phyloP scores from a whole-genome alignment of 2,888 invertebrate genomes.

The Hirudinaria manillensis region DNA sequence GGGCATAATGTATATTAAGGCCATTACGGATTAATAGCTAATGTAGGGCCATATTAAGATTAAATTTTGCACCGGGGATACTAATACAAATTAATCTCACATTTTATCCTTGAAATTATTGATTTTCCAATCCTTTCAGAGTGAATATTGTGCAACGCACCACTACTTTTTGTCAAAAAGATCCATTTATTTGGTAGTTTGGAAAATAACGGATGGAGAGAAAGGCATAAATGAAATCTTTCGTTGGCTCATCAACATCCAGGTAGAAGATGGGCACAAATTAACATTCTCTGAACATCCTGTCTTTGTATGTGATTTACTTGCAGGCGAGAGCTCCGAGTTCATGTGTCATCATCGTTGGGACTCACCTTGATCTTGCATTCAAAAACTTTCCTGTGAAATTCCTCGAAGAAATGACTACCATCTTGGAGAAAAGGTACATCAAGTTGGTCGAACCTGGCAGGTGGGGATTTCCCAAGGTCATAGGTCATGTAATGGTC shows the following conservation, averaged over 20 bases:
- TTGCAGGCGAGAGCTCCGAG: constrained; percentile 40
- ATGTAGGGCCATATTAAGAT: too few species aligned
- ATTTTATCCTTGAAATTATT: too few species aligned
- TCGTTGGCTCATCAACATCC: constrained; percentile 91
- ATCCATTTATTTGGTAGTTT: constrained; percentile 87
- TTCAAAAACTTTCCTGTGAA: constrained; percentile 57
- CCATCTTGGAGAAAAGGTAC: constrained; percentile 61
- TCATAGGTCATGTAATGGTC: constrained; percentile 77
- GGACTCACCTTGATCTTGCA: constrained; percentile 73
- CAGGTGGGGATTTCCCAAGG: constrained; percentile 86
- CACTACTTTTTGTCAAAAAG: constrained; percentile 94
- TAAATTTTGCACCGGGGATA: too few species aligned
- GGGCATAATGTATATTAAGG: too few species aligned
- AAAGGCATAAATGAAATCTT: constrained; percentile 81
- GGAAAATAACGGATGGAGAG: constrained; percentile 84
- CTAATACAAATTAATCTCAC: too few species aligned
- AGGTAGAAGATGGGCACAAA: constrained; percentile 56
- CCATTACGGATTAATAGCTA: too few species aligned
- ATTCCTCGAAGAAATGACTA: constrained; percentile 71
- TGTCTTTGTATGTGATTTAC: not conserved
- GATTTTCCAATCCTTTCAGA: constrained; percentile 43
- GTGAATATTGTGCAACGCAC: constrained; percentile 95
- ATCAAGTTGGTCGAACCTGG: constrained; percentile 89
- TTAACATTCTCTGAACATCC: not conserved
- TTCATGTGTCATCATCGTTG: constrained; percentile 41